These are phyloP conservation scores for Hemibagrus guttatus DNA, from an alignment of 2,797 vertebrate genomes.

Conservation along the genomic window DNA sequence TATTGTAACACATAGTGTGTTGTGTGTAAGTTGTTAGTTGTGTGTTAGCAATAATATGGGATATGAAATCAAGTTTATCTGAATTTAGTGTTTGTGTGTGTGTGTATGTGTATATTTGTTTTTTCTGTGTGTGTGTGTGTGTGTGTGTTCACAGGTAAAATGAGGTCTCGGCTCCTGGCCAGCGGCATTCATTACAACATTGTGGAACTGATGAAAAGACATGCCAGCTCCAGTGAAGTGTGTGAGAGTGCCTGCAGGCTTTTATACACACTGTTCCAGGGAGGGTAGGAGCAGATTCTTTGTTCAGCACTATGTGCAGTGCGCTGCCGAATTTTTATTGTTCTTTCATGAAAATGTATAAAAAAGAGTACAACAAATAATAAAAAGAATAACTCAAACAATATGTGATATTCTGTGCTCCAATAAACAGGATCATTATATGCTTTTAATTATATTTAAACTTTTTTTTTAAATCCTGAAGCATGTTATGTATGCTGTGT, in stretches of 20 bases:
- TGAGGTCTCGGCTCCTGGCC: conserved; percentile 81
- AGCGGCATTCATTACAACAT: conserved; percentile 92
- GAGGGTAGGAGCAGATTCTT: conserved; percentile 75
- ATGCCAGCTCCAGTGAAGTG: conserved; percentile 76
- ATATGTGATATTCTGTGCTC: background rate
- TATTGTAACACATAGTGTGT: background rate
- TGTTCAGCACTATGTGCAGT: background rate
- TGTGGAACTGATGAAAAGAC: conserved; percentile 89
- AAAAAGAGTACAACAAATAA: background rate
- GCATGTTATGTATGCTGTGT: background rate
- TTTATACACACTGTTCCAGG: conserved; percentile 84
- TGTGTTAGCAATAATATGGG: background rate
- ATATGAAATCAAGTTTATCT: background rate
- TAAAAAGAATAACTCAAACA: background rate
- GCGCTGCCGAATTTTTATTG: too few species aligned
- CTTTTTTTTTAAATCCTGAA: background rate
- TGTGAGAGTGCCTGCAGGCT: conserved; percentile 86
- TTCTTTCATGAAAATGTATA: background rate
- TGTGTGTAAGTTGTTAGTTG: background rate
- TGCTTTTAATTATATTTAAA: background rate
- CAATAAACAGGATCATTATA: background rate
- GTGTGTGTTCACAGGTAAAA: conserved; percentile 74
- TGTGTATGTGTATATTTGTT: too few species aligned
- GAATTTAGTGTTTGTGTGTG: background rate
- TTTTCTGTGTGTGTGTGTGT: background rate